Base-by-base conservation (phyloP, 2,113 vertebrate species). In the Oplegnathus fasciatus region DNA sequence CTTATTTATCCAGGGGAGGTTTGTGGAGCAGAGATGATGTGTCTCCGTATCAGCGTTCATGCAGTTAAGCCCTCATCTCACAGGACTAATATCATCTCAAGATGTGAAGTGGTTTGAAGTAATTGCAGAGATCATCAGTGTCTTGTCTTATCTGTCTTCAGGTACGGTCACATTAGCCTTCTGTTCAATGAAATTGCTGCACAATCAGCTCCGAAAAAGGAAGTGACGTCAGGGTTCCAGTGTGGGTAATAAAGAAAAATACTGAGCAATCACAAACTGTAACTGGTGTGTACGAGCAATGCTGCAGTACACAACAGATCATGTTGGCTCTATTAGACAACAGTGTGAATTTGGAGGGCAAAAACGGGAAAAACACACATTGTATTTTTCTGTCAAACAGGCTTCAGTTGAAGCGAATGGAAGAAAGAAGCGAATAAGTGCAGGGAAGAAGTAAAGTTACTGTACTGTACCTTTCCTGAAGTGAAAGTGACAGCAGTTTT, bases 51-150 rank as follows among this genome's bases (percentile, higher is more conserved):
- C 71, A 18, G 4, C 5, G 15, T 14, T 73, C 65, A 58, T 58
- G 10, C 14, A 10, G 70, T 26, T 60, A 75, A 66, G 6, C 7
- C 24, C 34, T 64, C 60, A 48, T 67, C 85, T 70, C 67, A 37
- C 37, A 67, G 66, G 54, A 77, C 46, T n/a, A 3, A 81, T 46
- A 70, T 75, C 52, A 44, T 74, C 69, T 18, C 55, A 76, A 48
- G 46, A 78, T 42, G 32, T 58, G 50, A 71, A 46, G 32, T 46
- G 64, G 65, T 81, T 61, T 71, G 34, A 17, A 73, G 67, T 55
- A 60, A 40, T 61, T 76, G 54, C 57, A 77, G 52, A 28, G 32
- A 55, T 84, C 42, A 22, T 20, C 52, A 40, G 52, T 20, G 44
- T 32, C n/a, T 68, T n/a, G 14, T 80, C 76, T n/a, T 61, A 2